Conservation (phyloP, 2,797 vertebrate genomes). For the Gymnoscopelus braueri region DNA sequence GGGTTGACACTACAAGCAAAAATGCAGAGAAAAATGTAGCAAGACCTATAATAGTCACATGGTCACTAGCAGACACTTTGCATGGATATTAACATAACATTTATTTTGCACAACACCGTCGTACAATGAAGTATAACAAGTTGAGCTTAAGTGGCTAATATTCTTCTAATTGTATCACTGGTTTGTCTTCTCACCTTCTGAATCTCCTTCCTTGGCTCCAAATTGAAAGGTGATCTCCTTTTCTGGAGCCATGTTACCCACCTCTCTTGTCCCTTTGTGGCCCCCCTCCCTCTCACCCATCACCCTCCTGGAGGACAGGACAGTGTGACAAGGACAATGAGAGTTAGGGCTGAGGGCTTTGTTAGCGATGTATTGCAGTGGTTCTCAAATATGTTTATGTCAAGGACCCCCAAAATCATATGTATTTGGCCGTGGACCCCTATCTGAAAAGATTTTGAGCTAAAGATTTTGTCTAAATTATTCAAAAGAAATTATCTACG, state of each 20-base stretch:
- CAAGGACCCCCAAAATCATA: not conserved
- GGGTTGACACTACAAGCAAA: constrained; percentile 24
- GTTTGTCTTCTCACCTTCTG: constrained; percentile 46
- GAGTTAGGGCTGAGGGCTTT: constrained; percentile 13
- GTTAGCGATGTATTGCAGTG: constrained; percentile 1
- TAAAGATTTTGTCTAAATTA: too few species aligned
- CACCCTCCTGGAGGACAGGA: constrained; percentile 56
- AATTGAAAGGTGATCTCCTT: constrained; percentile 80
- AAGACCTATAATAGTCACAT: not conserved
- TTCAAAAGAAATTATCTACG: too few species aligned
- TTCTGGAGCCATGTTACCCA: constrained; percentile 72
- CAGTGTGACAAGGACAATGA: constrained; percentile 26
- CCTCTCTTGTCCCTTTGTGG: constrained; percentile 66
- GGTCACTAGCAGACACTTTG: not conserved
- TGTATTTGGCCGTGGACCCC: not conserved
- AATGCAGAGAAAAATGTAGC: not conserved
- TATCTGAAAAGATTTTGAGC: too few species aligned
- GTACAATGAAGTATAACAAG: too few species aligned
- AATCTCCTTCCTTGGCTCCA: constrained; percentile 47
- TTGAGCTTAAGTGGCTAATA: too few species aligned
- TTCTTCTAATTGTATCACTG: too few species aligned
- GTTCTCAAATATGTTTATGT: not conserved
- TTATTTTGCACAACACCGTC: too few species aligned
- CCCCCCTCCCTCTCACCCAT: constrained; percentile 72
- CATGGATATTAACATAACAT: too few species aligned